Evolutionary conservation across 1,140 invertebrate species (phyloP).

Genomic region (Sweltsa coloradensis): DNA sequence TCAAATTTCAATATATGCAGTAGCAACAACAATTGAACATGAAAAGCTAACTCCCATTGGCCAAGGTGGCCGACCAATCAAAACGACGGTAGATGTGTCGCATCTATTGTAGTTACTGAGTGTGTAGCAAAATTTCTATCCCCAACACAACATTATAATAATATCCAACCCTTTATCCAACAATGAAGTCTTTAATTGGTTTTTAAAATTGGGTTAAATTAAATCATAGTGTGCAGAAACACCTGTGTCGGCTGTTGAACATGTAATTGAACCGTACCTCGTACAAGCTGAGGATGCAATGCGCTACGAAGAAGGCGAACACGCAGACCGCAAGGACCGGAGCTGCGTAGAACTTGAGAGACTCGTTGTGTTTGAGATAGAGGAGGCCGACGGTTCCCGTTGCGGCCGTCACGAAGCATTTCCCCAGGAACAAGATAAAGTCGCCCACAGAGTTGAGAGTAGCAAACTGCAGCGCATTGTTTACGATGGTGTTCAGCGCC

Average conservation of each 20-base stretch:
- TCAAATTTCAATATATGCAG: no score
- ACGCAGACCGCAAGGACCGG: constrained; percentile 78
- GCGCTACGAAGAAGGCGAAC: constrained; percentile 85
- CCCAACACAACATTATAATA: no score
- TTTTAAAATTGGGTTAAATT: neutral
- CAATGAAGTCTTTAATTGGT: neutral
- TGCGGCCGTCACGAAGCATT: constrained; percentile 73
- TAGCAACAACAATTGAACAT: no score
- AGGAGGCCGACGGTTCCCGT: constrained; percentile 61
- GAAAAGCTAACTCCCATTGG: no score
- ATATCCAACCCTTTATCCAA: no score
- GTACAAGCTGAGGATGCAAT: constrained; percentile 85
- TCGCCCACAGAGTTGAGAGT: constrained; percentile 90
- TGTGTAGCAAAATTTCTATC: no score
- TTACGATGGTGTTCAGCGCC: constrained; percentile 74
- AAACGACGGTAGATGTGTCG: no score
- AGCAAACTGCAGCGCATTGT: constrained; percentile 75
- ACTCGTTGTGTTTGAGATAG: constrained; percentile 54
- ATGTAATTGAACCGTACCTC: constrained; percentile 58
- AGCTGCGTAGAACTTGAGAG: constrained; percentile 68
- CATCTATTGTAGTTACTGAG: no score
- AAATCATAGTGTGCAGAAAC: neutral
- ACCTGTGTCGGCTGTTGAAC: neutral
- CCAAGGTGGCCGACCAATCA: no score
- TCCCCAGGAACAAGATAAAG: constrained; percentile 87